Evolutionary conservation across 2,888 invertebrate species (phyloP), one percentile per base, ranked within the genome.

Genomic region (Anaspis maculata): DNA sequence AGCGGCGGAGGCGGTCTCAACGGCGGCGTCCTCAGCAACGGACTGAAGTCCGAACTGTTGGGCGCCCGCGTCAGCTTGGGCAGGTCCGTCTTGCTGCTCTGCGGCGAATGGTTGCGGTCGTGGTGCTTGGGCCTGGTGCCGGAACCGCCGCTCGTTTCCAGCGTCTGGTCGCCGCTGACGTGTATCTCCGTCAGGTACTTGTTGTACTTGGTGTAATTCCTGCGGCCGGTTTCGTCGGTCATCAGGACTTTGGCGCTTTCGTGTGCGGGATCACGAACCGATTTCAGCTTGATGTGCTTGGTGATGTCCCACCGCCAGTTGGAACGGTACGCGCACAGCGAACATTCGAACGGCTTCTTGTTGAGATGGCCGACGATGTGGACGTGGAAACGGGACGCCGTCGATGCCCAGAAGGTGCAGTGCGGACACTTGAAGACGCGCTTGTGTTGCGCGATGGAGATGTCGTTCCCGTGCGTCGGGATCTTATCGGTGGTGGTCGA

Each of bases 241-340:
- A 91, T 85, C 34, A 91, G 70, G 25, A 91, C 88, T 64, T 83
- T 80, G 29, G 84, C 86, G 41, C 75, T 76, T 52, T 79, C 77
- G 63, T 91, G 91, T 28, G 79, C 79, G 30, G 82, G 80, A 67
- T 89, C 90, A 43, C 88, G 74, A 13, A 83, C 83, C 4, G 86
- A 83, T 69, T 90, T 91, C 52, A 91, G 70, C 55, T 89, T 83
- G 45, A 95, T 92, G 64, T 96, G 96, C 63, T 95, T 90, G 14
- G 90, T 89, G 39, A 95, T 90, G 67, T 95, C 95, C 88, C 92
- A 94, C 44, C 92, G 78, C 92, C 94, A 95, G 61, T 95, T 95
- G 15, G 92, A 92, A 50, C 89, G 81, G 59, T 92, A 90, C 32
- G 87, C 83, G 68, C 95, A 96, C 10, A 88, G 71, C 1, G 94